Conservation (phyloP, 1,140 invertebrate genomes). For the Drosophila arawakana region DNA sequence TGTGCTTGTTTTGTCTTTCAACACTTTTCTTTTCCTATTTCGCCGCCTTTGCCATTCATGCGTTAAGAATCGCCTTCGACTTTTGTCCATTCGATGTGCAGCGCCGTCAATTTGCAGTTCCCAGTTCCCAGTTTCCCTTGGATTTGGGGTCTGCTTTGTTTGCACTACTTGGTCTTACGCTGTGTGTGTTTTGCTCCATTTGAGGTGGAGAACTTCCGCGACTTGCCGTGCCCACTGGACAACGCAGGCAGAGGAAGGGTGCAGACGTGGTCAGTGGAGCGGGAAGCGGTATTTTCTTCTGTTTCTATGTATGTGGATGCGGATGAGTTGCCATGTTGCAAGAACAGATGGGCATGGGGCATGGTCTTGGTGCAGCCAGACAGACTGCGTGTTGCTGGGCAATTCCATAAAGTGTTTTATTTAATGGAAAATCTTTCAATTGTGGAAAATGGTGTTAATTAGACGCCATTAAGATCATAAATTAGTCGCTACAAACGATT, state of each 20-base stretch:
- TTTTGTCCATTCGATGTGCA: constrained; percentile 68
- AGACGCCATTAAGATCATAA: constrained; percentile 82
- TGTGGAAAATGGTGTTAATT: constrained; percentile 83
- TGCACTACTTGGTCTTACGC: constrained; percentile 58
- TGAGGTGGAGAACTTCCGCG: constrained; percentile 60
- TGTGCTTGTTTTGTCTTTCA: not conserved
- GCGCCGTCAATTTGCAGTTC: constrained; percentile 74
- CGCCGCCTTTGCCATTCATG: constrained; percentile 68
- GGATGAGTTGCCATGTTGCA: constrained; percentile 62
- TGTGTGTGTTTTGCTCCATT: constrained; percentile 72
- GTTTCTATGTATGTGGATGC: constrained; percentile 34
- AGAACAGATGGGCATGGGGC: constrained; percentile 19
- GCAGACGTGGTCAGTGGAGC: constrained; percentile 58
- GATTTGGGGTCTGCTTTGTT: constrained; percentile 78
- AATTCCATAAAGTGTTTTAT: constrained; percentile 83
- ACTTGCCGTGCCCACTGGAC: constrained; percentile 56
- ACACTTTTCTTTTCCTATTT: constrained; percentile 21
- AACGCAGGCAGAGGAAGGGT: not conserved
- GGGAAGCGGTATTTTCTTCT: constrained; percentile 25
- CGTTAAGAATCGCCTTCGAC: constrained; percentile 69
- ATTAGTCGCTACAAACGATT: constrained; percentile 82
- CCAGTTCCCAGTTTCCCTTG: constrained; percentile 28
- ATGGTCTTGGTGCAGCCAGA: not conserved
- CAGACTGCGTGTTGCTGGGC: constrained; percentile 70
- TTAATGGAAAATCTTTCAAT: constrained; percentile 83